phyloP scores from a whole-genome alignment of 2,797 vertebrate species.

The Pseudochirops corinnae region DNA sequence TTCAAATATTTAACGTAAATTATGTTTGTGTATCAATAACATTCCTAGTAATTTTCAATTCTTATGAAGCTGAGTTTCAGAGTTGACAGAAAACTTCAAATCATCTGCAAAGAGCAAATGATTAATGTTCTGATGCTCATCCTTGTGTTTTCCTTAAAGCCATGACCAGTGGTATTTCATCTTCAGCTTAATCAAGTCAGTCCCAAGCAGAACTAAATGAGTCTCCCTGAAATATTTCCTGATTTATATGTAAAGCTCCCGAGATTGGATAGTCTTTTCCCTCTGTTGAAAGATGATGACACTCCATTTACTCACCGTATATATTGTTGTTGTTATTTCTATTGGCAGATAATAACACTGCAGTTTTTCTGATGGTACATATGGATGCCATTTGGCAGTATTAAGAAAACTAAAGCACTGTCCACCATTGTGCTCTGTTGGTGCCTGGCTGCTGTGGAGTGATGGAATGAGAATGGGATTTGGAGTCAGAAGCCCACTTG shows the following conservation, averaged over 20 bases:
- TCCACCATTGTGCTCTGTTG: neutral
- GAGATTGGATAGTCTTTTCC: neutral
- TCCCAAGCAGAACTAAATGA: conserved; percentile 53
- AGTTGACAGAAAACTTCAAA: conserved; percentile 36
- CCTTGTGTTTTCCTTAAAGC: conserved; percentile 29
- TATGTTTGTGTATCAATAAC: conserved; percentile 58
- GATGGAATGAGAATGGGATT: neutral
- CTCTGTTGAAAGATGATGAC: conserved; percentile 35
- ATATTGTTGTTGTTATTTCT: conserved; percentile 29
- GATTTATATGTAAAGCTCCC: conserved; percentile 37
- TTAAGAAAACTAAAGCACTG: neutral
- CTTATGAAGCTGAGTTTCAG: conserved; percentile 45
- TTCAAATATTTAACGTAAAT: conserved; percentile 56
- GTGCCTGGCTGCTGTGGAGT: neutral
- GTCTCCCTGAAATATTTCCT: conserved; percentile 25
- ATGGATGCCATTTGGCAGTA: conserved; percentile 12
- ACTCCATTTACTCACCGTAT: conserved; percentile 26
- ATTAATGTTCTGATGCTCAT: neutral
- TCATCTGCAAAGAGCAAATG: neutral
- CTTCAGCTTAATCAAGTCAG: conserved; percentile 42
- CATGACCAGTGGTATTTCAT: neutral
- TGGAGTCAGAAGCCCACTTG: neutral
- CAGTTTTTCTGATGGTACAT: conserved; percentile 21
- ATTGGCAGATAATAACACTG: conserved; percentile 20
- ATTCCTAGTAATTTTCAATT: conserved; percentile 53